Evolutionary conservation across 2,113 vertebrate genomes (phyloP).

Genomic region (Eonycteris spelaea): DNA sequence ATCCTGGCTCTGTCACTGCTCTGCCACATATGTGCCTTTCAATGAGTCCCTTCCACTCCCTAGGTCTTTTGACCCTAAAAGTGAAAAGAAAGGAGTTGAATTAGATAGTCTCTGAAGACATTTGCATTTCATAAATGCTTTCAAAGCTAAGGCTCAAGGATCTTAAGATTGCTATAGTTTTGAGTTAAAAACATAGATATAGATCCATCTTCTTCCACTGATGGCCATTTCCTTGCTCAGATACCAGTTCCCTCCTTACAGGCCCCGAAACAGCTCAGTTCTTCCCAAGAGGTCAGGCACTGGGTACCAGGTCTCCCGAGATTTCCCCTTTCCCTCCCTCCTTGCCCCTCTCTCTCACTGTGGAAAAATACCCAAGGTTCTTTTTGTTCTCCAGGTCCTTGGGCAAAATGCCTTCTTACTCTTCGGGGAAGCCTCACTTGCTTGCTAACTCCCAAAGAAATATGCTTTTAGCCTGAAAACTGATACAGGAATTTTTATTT

Average conservation of each 20-base stretch:
- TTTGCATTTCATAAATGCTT: background rate
- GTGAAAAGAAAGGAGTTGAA: background rate
- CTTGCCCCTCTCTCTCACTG: background rate
- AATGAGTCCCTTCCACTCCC: background rate
- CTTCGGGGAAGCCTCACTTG: background rate
- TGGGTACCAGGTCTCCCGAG: background rate
- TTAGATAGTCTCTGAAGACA: background rate
- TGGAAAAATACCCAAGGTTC: background rate
- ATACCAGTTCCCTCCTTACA: background rate
- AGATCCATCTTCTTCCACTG: background rate
- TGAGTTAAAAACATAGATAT: background rate
- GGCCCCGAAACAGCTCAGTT: background rate
- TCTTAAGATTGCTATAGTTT: background rate
- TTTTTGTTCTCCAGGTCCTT: background rate
- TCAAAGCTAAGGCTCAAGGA: background rate
- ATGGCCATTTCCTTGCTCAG: background rate
- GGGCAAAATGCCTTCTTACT: background rate
- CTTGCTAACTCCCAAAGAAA: constrained; percentile 9
- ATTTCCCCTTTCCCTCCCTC: background rate
- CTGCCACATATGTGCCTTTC: background rate
- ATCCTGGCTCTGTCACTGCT: background rate
- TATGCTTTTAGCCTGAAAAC: background rate
- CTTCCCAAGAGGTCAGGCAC: background rate
- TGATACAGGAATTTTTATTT: background rate
- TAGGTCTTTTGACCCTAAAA: background rate